Evolutionary conservation across 2,888 invertebrate species (phyloP).

Genomic region (Macrophya annulata): DNA sequence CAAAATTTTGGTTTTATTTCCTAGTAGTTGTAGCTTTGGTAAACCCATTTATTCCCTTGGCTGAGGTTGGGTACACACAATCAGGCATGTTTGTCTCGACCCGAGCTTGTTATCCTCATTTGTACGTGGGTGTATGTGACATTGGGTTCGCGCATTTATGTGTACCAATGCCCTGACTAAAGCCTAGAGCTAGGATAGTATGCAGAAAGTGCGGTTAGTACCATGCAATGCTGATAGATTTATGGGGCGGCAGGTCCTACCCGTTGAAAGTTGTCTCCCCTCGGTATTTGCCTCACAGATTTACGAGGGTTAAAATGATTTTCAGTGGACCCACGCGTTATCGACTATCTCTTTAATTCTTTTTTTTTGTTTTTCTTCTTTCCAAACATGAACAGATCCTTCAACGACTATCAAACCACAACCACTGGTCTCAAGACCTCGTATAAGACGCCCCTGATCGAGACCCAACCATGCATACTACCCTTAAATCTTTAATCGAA

Average conservation of each 20-base stretch:
- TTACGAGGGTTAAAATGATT: conserved; percentile 29
- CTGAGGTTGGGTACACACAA: conserved; percentile 70
- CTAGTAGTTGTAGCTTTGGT: background rate
- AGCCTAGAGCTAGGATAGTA: background rate
- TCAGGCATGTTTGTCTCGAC: conserved; percentile 70
- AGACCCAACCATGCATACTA: background rate
- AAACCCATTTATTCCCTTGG: conserved; percentile 61
- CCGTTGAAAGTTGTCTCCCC: conserved; percentile 26
- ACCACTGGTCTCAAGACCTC: background rate
- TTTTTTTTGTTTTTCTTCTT: background rate
- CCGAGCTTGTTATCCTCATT: conserved; percentile 70
- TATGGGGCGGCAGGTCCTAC: conserved; percentile 61
- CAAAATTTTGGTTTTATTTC: background rate
- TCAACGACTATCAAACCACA: background rate
- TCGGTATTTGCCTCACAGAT: conserved; percentile 13
- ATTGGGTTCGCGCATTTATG: conserved; percentile 32
- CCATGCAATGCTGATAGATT: conserved; percentile 61
- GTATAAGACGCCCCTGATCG: background rate
- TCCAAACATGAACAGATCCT: conserved; percentile 2
- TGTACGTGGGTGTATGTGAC: conserved; percentile 60
- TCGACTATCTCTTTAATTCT: background rate
- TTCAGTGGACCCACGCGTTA: background rate
- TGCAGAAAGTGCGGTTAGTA: conserved; percentile 42
- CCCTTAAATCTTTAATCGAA: background rate
- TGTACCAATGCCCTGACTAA: background rate